Evolutionary conservation across 2,888 invertebrate species (phyloP), one percentile per base, ranked within the genome.

Genomic region (Hydrotaea cyrtoneurina): DNA sequence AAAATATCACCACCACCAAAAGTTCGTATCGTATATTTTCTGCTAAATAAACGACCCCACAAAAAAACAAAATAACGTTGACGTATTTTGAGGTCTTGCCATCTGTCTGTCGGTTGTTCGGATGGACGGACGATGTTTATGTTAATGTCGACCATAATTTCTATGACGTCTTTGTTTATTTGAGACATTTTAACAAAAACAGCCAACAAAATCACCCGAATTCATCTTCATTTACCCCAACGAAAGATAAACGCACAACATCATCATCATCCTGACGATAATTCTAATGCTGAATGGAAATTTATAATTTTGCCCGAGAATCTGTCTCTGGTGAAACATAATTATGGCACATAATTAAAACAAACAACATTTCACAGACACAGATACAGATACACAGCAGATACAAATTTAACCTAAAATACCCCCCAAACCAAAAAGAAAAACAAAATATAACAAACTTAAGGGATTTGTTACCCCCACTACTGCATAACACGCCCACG

Each of bases 121-220:
- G 31, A 31, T 26, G 10, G 36, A 17, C 55, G 23, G 15, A 4
- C 31, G 2, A 26, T 83, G 76, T 76, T 79, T 79, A 73, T 79
- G 62, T 79, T 76, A 53, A 73, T 59, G 72, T 73, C 78, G 78
- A 72, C 55, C 79, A 77, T 77, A 80, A 73, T 59, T 76, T 79
- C 77, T 80, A 76, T 77, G 72, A 59, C 73, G 57, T 73, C 73
- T 80, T 69, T 82, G 43, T 80, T 80, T 76, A 66, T 79, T 66
- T n/a, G 19, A 72, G 50, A 76, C 62, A 79, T 82, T 83, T 64
- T n/a, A n/a, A n/a, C 36, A 19, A 36, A 62, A 31, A 31, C 72
- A 77, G 23, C 39, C 13, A 36, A 69, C 53, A 72, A 78, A 66
- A 31, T 62, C 71, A 26, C 76, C n/a, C 53, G 53, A 46, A 75